Evolutionary conservation across 2,797 vertebrate genomes (phyloP).

Genomic region (Sebastiscus tertius): DNA sequence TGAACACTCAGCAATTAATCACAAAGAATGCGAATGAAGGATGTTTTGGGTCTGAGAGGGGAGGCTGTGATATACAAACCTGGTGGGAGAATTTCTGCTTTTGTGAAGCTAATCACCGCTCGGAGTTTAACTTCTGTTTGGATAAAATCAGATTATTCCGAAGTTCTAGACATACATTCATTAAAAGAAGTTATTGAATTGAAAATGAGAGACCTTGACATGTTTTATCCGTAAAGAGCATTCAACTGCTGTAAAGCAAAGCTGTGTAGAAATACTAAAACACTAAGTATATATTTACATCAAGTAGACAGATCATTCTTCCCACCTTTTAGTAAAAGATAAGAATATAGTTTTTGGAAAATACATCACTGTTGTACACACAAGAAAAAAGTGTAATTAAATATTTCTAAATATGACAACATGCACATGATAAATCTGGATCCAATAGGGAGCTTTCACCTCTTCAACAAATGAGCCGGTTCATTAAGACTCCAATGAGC

Average conservation of each 20-base stretch:
- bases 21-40: conserved; percentile 4
- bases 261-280: neutral
- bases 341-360: neutral
- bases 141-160: neutral
- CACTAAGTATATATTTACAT: neutral
- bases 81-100: neutral
- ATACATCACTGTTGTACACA: neutral
- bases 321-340: neutral
- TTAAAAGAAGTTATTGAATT: neutral
- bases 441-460: neutral
- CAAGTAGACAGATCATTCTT: neutral
- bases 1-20: conserved; percentile 7
- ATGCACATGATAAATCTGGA: conserved; percentile 8
- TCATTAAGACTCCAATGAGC: conserved; percentile 46
- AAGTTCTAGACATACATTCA: neutral
- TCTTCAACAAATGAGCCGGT: conserved; percentile 30
- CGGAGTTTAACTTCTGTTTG: neutral
- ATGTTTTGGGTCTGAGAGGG: neutral
- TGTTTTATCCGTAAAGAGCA: neutral
- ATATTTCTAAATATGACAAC: neutral
- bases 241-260: neutral
- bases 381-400: neutral
- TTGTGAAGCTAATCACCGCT: neutral
- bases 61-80: neutral
- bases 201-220: neutral